Conservation (phyloP, 2,888 invertebrate genomes). For the Meloe dianella region DNA sequence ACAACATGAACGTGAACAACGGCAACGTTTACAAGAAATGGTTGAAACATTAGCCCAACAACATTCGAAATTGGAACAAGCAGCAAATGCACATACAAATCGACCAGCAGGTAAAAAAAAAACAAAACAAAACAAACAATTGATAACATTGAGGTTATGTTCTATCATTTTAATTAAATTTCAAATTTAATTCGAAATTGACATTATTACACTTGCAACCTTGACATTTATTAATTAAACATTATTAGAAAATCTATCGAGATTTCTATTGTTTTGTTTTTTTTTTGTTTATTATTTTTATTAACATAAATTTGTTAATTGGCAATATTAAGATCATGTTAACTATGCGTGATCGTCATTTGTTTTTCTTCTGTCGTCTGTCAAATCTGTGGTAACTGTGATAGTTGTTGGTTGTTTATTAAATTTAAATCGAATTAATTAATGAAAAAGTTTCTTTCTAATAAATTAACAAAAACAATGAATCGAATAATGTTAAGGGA, state of each 20-base stretch:
- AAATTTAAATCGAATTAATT: too few relatives aligned
- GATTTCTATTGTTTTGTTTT: neutral
- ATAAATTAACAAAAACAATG: neutral
- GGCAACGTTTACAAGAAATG: slow-evolving; percentile 90
- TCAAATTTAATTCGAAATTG: too few relatives aligned
- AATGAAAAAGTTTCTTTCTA: too few relatives aligned
- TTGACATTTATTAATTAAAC: too few relatives aligned
- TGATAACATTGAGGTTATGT: neutral
- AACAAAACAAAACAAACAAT: neutral
- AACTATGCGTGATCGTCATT: neutral
- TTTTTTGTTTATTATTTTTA: neutral
- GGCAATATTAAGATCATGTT: too few relatives aligned
- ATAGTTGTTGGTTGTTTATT: too few relatives aligned
- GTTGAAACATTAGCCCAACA: slow-evolving; percentile 97
- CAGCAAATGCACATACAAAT: slow-evolving; percentile 72
- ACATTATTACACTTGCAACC: too few relatives aligned
- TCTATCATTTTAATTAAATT: too few relatives aligned
- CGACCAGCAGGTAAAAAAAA: slow-evolving; percentile 57
- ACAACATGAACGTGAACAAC: slow-evolving; percentile 94
- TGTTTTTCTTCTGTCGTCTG: too few relatives aligned
- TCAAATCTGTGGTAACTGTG: too few relatives aligned
- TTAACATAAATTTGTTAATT: neutral
- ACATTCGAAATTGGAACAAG: slow-evolving; percentile 94
- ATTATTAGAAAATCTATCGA: too few relatives aligned
- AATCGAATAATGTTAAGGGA: neutral